These are phyloP conservation scores for Petrolisthes cinctipes DNA, from an alignment of 2,888 invertebrate genomes.

Conservation along the genomic window DNA sequence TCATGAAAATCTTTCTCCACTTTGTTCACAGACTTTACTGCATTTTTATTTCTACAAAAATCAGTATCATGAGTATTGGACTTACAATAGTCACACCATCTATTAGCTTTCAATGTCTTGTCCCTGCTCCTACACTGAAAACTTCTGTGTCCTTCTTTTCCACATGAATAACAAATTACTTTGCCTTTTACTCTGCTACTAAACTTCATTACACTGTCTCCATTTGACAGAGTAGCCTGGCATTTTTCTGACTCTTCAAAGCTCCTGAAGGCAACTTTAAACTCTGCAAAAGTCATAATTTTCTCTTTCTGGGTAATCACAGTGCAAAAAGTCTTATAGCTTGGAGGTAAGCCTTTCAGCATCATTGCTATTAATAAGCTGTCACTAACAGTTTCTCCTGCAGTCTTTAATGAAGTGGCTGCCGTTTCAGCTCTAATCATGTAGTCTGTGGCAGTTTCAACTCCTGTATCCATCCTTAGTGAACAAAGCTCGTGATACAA, in stretches of 20 bases:
- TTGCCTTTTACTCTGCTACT: constrained; percentile 2
- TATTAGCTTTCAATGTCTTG: background rate
- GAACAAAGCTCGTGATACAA: constrained; percentile 30
- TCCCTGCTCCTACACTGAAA: constrained; percentile 12
- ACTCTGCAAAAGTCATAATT: background rate
- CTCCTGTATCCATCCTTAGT: constrained; percentile 17
- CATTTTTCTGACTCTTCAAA: constrained; percentile 19
- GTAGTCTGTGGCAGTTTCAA: background rate
- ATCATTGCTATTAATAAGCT: constrained; percentile 38
- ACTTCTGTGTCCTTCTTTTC: constrained; percentile 5
- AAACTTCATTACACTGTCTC: constrained; percentile 17
- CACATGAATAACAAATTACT: constrained; percentile 1
- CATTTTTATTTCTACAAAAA: constrained; percentile 23
- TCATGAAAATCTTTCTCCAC: background rate
- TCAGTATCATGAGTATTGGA: constrained; percentile 15
- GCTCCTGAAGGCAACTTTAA: background rate
- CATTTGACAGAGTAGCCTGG: background rate
- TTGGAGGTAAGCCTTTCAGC: constrained; percentile 22
- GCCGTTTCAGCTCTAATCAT: constrained; percentile 31
- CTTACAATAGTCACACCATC: constrained; percentile 25
- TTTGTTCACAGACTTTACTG: background rate
- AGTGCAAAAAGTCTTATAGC: constrained; percentile 25
- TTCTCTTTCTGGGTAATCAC: constrained; percentile 29
- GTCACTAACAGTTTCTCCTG: constrained; percentile 34
- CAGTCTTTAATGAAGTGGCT: constrained; percentile 21